Evolutionary conservation across 2,888 invertebrate species (phyloP), one percentile per base, ranked within the genome.

Genomic region (Malthinus seriepunctatus): DNA sequence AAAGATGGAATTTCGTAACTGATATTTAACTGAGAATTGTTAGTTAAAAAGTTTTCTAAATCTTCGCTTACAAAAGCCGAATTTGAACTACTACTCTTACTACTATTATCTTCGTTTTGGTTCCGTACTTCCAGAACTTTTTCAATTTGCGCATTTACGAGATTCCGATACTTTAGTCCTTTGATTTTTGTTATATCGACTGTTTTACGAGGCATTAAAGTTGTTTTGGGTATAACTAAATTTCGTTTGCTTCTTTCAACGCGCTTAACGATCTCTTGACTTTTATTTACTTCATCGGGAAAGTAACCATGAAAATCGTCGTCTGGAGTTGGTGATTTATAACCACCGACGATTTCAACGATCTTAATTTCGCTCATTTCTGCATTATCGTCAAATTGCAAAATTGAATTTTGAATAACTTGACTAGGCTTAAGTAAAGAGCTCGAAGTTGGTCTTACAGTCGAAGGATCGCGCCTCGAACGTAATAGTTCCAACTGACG

Each of bases 41-140:
- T 76, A 2, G 75, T 78, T 71, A 84, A 74, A 65, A 80, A 83
- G 5, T 80, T 79, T 51, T 84, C 82, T n/a, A 83, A 70, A 0
- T 75, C 71, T 47, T 81, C 78, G 62, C 82, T 82, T 3, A 80
- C 71, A 66, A 83, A 83, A 0, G 79, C 81, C 0, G 80, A 76
- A 10, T 59, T 31, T 15, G 33, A 7, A 9, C 2, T 9, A 9
- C n/a, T 14, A 8, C 33, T 51, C 12, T 3, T 48, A 33, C 10
- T 2, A 0, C 8, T 8, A n/a, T n/a, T n/a, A 10, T 34, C 7
- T 8, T n/a, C 9, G 11, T 12, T 45, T 31, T 45, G 33, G 9
- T 34, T 23, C 5, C 4, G 44, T 7, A 12, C 9, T n/a, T 15
- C 11, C 15, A 10, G 14, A 15, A 37, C 32, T 10, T 37, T 50